phyloP scores from a whole-genome alignment of 1,140 invertebrate species.

The Drosophila ananassae region DNA sequence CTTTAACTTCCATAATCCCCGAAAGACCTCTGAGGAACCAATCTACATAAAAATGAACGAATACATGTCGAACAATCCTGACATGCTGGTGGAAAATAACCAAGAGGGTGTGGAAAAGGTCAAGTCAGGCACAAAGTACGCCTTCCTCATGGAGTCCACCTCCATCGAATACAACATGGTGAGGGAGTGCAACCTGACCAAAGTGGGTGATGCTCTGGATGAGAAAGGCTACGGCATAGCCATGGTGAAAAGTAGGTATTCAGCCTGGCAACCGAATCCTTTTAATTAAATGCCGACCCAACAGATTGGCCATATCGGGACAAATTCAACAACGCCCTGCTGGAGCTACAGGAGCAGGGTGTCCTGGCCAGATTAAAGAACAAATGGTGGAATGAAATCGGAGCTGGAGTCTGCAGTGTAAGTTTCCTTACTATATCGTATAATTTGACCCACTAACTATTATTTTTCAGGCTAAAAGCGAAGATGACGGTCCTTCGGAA shows the following conservation, averaged over 20 bases:
- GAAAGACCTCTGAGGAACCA: slow-evolving; percentile 88
- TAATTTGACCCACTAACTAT: slow-evolving; percentile 34
- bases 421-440: slow-evolving; percentile 2
- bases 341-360: slow-evolving; percentile 92
- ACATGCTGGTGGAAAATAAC: slow-evolving; percentile 89
- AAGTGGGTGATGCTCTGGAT: slow-evolving; percentile 92
- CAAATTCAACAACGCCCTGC: slow-evolving; percentile 89
- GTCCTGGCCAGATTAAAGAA: slow-evolving; percentile 91
- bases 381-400: slow-evolving; percentile 96
- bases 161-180: slow-evolving; percentile 93
- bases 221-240: slow-evolving; percentile 95
- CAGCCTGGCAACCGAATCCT: no score
- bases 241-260: slow-evolving; percentile 89
- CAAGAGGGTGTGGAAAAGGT: slow-evolving; percentile 89
- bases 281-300: no score
- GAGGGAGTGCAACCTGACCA: slow-evolving; percentile 91
- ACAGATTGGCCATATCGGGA: slow-evolving; percentile 90
- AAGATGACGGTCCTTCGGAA: slow-evolving; percentile 34
- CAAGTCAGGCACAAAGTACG: slow-evolving; percentile 87
- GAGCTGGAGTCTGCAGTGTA: slow-evolving; percentile 90
- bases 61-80: slow-evolving; percentile 89
- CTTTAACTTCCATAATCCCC: not conserved
- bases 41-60: slow-evolving; percentile 92
- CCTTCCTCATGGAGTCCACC: slow-evolving; percentile 95
- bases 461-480: slow-evolving; percentile 47